Percentiles rank a stretch among this genome's conserved stretches.
Conservation (phyloP, 2,113 vertebrate genomes). For the Gulo gulo region DNA sequence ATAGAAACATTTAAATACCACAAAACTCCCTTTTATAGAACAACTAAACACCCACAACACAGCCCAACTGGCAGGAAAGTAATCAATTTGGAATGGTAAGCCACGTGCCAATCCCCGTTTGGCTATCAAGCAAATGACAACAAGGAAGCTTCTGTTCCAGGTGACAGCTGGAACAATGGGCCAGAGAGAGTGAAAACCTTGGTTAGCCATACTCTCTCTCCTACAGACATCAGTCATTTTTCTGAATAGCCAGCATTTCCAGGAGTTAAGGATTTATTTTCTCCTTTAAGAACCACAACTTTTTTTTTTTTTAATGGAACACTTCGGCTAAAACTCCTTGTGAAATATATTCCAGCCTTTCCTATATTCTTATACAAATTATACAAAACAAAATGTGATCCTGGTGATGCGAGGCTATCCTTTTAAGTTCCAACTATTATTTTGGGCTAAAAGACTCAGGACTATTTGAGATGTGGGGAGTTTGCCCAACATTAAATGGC, state of each 20-base stretch:
- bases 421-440: background rate
- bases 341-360: background rate
- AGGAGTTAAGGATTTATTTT: conserved; percentile 14
- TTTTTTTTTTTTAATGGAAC: background rate
- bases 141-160: background rate
- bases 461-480: background rate
- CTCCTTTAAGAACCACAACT: background rate
- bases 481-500: background rate
- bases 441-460: conserved; percentile 4
- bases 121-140: background rate
- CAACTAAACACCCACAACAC: background rate
- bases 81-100: background rate
- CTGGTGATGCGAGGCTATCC: background rate
- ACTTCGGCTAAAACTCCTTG: conserved; percentile 19
- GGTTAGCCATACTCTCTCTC: background rate
- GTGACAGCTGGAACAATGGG: background rate
- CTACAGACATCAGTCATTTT: background rate
- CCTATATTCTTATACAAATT: background rate
- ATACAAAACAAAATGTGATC: conserved; percentile 33
- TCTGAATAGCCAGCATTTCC: background rate
- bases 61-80: background rate
- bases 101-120: background rate
- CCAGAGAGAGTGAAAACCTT: background rate
- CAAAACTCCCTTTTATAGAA: conserved; percentile 29
- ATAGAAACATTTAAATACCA: conserved; percentile 60